Conservation (phyloP, 2,888 invertebrate species). For the Lordiphosa fenestrarum region DNA sequence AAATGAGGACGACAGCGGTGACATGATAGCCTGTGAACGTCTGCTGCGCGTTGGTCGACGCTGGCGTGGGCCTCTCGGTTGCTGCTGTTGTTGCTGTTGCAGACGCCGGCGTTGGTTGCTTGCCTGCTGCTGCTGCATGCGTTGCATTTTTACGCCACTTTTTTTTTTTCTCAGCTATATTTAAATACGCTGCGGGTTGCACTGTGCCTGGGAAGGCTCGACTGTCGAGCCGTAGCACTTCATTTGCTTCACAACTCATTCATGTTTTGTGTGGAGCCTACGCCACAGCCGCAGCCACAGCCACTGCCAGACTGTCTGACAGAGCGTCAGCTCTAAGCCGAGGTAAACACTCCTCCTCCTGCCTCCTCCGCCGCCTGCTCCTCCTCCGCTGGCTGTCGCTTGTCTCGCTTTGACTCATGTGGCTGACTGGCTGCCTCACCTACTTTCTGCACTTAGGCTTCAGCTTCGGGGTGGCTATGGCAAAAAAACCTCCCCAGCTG, state of each 20-base stretch:
- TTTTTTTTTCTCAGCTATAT: constrained; percentile 54
- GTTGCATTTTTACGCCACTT: constrained; percentile 58
- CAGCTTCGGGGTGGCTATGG: constrained; percentile 54
- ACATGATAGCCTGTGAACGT: constrained; percentile 61
- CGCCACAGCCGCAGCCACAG: constrained; percentile 32
- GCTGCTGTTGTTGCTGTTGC: constrained; percentile 33
- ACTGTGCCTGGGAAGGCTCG: constrained; percentile 16
- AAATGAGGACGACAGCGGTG: constrained; percentile 72
- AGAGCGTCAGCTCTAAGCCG: constrained; percentile 62
- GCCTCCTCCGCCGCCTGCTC: constrained; percentile 38
- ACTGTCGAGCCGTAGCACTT: constrained; percentile 62
- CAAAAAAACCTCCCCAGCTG: constrained; percentile 51
- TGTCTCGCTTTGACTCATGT: constrained; percentile 42
- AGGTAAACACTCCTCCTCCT: constrained; percentile 64
- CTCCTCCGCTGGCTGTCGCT: constrained; percentile 33
- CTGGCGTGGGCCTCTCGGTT: constrained; percentile 12
- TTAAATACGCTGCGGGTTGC: constrained; percentile 73
- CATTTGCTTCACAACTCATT: constrained; percentile 77
- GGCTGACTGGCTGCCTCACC: constrained; percentile 59
- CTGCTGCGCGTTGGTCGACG: constrained; percentile 29
- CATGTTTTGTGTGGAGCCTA: constrained; percentile 70
- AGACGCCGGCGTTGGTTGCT: constrained; percentile 32
- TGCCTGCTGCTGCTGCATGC: constrained; percentile 52
- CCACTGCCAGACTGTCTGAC: constrained; percentile 37
- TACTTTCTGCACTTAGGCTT: constrained; percentile 68